Evolutionary conservation across 1,140 invertebrate genomes (phyloP), one percentile per base, ranked within the genome.

Genomic region (Drosophila nannoptera): DNA sequence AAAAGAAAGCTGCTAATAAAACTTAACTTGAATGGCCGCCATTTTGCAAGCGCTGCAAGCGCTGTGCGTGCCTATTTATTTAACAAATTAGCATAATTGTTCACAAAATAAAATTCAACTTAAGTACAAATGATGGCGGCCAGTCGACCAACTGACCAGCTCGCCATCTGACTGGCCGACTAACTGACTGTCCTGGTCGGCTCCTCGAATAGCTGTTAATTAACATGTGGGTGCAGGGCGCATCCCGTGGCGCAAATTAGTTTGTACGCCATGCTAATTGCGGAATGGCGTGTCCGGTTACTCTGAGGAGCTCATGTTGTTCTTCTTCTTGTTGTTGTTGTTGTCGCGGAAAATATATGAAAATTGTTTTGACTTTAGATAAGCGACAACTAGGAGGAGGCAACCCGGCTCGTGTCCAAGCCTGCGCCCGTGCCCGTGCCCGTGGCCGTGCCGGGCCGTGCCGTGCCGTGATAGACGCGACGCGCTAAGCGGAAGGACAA

Each of bases 301-400:
- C 84, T 76, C 84, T 87, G 80, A 87, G 77, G 77, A 78, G 74
- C 77, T 74, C 66, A 36, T 36, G 68, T 38, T 72, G 49, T 61
- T 63, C 11, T 29, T 14, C 7, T 53, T 36, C 14, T 29, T 40
- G 42, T 16, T 63, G 45, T 33, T 58, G 52, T 29, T 36, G 11
- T 38, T 54, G 33, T 5, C 31, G 50, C 48, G 70, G 60, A 77
- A 86, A 80, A 87, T 81, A 81, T 86, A 75, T 87, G 82, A 87
- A 86, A 87, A 87, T 87, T 87, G 84, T 78, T 87, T 87, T 87
- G 84, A 87, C 84, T 87, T 87, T 87, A 87, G 84, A 87, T 87
- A 87, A 87, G 84, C 76, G 77, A 78, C 69, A 83, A 77, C 56
- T 49, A 63, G 43, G 46, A 54, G 29, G 52, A 63, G 63, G 56